Base-by-base conservation (phyloP, 2,797 vertebrate genomes). In the Ctenosaura bakeri region DNA sequence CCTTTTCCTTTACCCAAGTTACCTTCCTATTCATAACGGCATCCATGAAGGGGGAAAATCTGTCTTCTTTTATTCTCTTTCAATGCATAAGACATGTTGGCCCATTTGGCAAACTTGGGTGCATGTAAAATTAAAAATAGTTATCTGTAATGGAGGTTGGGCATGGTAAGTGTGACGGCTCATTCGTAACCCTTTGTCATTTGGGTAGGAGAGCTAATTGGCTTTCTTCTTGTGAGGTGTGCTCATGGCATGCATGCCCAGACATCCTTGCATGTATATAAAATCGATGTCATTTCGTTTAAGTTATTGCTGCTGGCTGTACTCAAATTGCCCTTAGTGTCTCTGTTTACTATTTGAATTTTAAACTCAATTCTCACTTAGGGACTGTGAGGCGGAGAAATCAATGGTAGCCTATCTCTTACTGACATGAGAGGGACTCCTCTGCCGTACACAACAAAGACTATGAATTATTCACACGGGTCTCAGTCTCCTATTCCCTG, bases 391-490 rank as follows among this genome's bases (percentile, higher is more conserved):
- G 86, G 87, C 74, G 52, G 92, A 77, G 38, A 94, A 96, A 97
- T 97, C 94, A 90, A 96, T 97, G 93, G 92, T 76, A 87, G 87
- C 94, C 91, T 97, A 96, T 97, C 92, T 79, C 83, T 96, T 95
- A 90, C 94, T 92, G 95, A 95, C 90, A 83, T 89, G 91, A 94
- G 93, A 96, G 93, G 94, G 90, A 54, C 94, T 94, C 87, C 85
- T 96, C 88, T 92, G 86, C 88, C 78, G 59, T 89, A 76, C 64
- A 71, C 83, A 81, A 85, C 90, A 91, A 91, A 93, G 91, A 35
- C 69, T 88, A 76, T 98, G 95, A 97, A 97, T 97, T 97, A 98
- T 98, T 98, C 92, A 97, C 7, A 74, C 85, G 13, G 73, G 83
- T 94, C 94, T 91, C 85, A 87, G 89, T 95, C 88, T 97, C 90